phyloP scores from a whole-genome alignment of 2,797 vertebrate species.

The Heteromormyrus szaboi region DNA sequence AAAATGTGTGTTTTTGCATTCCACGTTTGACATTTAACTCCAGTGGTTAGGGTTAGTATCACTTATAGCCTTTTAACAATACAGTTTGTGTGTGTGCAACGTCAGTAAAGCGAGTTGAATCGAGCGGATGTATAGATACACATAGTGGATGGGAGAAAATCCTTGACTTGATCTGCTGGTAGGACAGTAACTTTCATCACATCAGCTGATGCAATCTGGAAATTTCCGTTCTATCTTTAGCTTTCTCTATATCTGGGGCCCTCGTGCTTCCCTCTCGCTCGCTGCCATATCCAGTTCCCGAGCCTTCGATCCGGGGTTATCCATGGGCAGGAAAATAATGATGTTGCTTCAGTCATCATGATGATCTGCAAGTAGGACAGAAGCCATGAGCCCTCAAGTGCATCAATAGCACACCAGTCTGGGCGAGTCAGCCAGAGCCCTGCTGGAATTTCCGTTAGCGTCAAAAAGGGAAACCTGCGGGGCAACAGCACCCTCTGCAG shows the following conservation, averaged over 20 bases:
- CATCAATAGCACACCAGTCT: background rate
- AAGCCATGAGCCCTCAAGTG: constrained; percentile 10
- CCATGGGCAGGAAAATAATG: constrained; percentile 14
- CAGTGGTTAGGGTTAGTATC: background rate
- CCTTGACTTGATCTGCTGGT: background rate
- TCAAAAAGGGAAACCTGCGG: background rate
- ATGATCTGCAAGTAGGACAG: constrained; percentile 4
- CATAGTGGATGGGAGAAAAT: background rate
- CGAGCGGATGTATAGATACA: background rate
- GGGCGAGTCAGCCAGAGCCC: background rate
- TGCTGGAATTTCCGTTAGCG: background rate
- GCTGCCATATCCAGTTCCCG: background rate
- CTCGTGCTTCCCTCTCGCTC: background rate
- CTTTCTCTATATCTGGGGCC: background rate
- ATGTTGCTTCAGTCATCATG: constrained; percentile 14
- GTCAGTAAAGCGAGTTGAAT: background rate
- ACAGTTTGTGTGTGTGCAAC: background rate
- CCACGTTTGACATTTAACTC: background rate
- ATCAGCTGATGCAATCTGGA: constrained; percentile 5
- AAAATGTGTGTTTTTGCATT: background rate
- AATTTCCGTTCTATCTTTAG: constrained; percentile 16
- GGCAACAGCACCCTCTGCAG: constrained; percentile 8
- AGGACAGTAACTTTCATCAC: background rate
- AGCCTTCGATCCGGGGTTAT: constrained; percentile 13
- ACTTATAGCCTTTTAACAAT: background rate